phyloP scores from a whole-genome alignment of 2,888 invertebrate genomes.

The Argyra leucocephala region DNA sequence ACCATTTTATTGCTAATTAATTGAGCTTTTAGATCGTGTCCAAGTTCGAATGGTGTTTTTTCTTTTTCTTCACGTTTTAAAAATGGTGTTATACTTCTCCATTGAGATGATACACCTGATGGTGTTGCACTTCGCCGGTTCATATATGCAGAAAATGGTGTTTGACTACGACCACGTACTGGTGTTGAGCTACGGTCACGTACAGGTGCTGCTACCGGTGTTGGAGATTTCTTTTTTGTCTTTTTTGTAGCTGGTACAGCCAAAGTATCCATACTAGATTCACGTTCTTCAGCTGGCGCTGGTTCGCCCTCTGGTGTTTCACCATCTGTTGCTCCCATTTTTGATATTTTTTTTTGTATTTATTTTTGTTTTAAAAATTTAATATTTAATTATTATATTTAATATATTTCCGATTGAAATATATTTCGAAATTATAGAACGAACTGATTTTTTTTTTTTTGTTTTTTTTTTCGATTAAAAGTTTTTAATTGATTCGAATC shows the following conservation, averaged over 20 bases:
- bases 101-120: conserved; percentile 41
- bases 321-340: conserved; percentile 41
- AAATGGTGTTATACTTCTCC: conserved; percentile 44
- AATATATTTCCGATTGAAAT: conserved; percentile 1
- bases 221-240: conserved; percentile 42
- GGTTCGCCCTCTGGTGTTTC: conserved; percentile 33
- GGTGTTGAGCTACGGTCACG: conserved; percentile 42
- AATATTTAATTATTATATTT: background rate
- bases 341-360: conserved; percentile 19
- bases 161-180: conserved; percentile 42
- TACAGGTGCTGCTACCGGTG: conserved; percentile 35
- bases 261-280: conserved; percentile 34
- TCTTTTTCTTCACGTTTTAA: conserved; percentile 42
- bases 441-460: conserved; percentile 5
- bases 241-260: conserved; percentile 39
- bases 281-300: conserved; percentile 36
- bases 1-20: conserved; percentile 41
- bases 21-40: conserved; percentile 37
- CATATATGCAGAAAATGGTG: conserved; percentile 39
- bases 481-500: conserved; percentile 29
- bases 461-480: conserved; percentile 30
- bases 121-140: conserved; percentile 42
- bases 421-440: background rate
- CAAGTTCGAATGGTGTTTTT: conserved; percentile 43
- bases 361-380: conserved; percentile 8